Evolutionary conservation across 2,113 vertebrate genomes (phyloP).

Genomic region (Copsychus sechellarum): DNA sequence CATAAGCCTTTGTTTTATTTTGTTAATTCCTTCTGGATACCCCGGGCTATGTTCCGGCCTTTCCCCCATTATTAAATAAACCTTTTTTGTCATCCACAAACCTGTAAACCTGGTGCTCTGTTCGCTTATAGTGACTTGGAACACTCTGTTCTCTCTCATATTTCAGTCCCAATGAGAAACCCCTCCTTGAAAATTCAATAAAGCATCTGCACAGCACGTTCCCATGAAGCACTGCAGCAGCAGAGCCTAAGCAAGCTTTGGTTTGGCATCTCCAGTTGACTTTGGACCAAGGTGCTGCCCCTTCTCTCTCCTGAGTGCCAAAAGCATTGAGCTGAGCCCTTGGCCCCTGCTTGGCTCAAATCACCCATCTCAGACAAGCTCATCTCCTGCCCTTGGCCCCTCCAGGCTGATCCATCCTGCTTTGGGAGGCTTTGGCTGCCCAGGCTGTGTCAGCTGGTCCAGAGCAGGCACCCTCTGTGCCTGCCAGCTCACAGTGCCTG

Average conservation of each 20-base stretch:
- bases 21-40: constrained; percentile 38
- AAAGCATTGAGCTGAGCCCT: neutral
- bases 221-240: constrained; percentile 28
- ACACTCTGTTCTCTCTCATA: constrained; percentile 58
- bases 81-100: constrained; percentile 23
- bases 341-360: neutral
- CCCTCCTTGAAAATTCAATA: constrained; percentile 58
- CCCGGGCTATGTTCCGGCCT: constrained; percentile 42
- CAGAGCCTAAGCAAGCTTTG: constrained; percentile 26
- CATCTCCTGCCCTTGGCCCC: neutral
- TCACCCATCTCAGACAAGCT: neutral
- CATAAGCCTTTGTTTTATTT: constrained; percentile 2
- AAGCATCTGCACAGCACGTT: constrained; percentile 37
- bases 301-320: neutral
- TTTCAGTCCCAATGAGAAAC: constrained; percentile 44
- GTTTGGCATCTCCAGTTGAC: constrained; percentile 25
- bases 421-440: neutral
- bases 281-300: neutral
- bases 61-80: constrained; percentile 49
- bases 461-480: neutral
- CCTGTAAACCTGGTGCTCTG: constrained; percentile 17
- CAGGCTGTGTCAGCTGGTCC: neutral
- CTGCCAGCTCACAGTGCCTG: neutral
- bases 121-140: constrained; percentile 29
- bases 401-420: neutral